Percentiles rank a stretch among this genome's conserved stretches.
Conservation (phyloP, 2,888 invertebrate species). For the Drosophila neutralis region DNA sequence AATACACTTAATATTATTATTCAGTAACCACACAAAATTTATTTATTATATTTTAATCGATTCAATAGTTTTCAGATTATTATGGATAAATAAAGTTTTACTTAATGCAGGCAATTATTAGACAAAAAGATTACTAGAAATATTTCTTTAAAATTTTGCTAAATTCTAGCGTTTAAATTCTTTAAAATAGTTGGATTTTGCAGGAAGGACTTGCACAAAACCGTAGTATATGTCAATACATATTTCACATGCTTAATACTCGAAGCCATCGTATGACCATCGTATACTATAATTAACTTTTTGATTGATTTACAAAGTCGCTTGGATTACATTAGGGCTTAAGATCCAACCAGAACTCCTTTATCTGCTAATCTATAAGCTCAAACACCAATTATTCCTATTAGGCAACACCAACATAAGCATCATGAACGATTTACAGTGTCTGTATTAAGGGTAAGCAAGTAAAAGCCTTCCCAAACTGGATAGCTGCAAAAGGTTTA, state of each 20-base stretch:
- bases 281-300: constrained; percentile 13
- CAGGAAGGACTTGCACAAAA: background rate
- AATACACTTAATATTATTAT: background rate
- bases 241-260: background rate
- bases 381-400: constrained; percentile 13
- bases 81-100: background rate
- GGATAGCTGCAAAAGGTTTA: constrained; percentile 60
- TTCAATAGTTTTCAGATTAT: background rate
- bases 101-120: background rate
- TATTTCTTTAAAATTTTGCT: background rate
- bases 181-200: background rate
- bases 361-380: constrained; percentile 31
- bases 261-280: background rate
- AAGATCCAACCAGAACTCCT: constrained; percentile 17
- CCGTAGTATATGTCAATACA: background rate
- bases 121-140: background rate
- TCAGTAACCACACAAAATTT: background rate
- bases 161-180: background rate
- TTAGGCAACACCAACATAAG: constrained; percentile 12
- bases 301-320: constrained; percentile 22
- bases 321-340: constrained; percentile 9
- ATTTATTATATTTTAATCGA: background rate
- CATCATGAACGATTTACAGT: constrained; percentile 13
- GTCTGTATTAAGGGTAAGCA: constrained; percentile 26
- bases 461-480: constrained; percentile 13